These are phyloP conservation scores for Steinernema feltiae DNA, from an alignment of 1,140 invertebrate species.

Conservation along the genomic window DNA sequence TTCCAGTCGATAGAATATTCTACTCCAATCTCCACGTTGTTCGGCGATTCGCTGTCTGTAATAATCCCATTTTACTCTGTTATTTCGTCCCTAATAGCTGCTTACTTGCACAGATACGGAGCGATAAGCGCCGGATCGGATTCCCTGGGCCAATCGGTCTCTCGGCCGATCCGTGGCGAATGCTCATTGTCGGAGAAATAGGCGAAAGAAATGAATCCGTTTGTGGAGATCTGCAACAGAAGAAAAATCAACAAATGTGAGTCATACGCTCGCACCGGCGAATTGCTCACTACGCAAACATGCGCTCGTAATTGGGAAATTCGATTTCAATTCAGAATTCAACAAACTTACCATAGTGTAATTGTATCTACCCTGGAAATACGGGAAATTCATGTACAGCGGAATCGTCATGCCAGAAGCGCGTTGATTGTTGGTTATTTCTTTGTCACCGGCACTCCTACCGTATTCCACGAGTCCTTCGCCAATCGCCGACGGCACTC, in stretches of 20 bases:
- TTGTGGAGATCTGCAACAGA: slow-evolving; percentile 32
- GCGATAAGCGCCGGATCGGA: slow-evolving; percentile 28
- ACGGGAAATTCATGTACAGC: slow-evolving; percentile 29
- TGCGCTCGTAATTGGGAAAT: slow-evolving; percentile 12
- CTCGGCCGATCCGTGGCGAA: slow-evolving; percentile 22
- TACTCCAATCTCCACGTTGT: slow-evolving; percentile 3
- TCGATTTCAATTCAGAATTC: background rate
- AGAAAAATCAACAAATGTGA: background rate
- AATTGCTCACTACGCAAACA: slow-evolving; percentile 11
- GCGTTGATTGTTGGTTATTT: slow-evolving; percentile 25
- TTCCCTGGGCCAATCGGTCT: slow-evolving; percentile 28
- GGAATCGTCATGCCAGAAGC: slow-evolving; percentile 28
- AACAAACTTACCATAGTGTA: slow-evolving; percentile 30
- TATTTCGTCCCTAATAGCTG: too few relatives aligned
- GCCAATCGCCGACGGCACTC: background rate
- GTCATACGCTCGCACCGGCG: background rate
- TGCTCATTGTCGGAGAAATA: slow-evolving; percentile 26
- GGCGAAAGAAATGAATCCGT: slow-evolving; percentile 32
- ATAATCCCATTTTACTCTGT: slow-evolving; percentile 11
- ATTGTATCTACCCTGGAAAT: slow-evolving; percentile 28
- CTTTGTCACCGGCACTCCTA: slow-evolving; percentile 3
- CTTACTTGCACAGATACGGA: slow-evolving; percentile 32
- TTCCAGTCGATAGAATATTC: slow-evolving; percentile 26
- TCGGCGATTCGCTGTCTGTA: slow-evolving; percentile 21
- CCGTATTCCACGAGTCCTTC: slow-evolving; percentile 21